Evolutionary conservation across 2,797 vertebrate species (phyloP).

Genomic region (Nyctibius grandis): DNA sequence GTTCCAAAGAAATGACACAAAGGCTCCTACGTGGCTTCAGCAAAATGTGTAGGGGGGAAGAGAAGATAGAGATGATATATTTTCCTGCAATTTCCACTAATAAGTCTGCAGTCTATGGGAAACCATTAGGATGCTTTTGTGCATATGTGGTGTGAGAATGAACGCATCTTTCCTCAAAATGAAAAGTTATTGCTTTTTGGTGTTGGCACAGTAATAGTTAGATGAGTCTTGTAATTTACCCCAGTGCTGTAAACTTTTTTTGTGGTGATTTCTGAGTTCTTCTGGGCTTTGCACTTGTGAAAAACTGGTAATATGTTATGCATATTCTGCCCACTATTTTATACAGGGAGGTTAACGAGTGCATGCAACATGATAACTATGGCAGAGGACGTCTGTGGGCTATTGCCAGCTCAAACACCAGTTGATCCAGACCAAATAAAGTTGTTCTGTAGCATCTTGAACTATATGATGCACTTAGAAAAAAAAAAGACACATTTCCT

Average conservation of each 20-base stretch:
- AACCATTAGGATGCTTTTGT: background rate
- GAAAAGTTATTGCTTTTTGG: background rate
- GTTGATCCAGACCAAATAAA: conserved; percentile 42
- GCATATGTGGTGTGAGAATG: background rate
- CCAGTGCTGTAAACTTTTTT: background rate
- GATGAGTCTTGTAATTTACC: background rate
- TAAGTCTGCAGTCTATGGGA: background rate
- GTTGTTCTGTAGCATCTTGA: conserved; percentile 21
- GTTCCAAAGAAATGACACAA: background rate
- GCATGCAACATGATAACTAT: conserved; percentile 17
- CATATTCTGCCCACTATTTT: conserved; percentile 5
- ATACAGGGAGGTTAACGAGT: conserved; percentile 13
- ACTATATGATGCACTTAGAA: background rate
- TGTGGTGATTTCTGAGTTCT: background rate
- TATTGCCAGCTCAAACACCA: conserved; percentile 48
- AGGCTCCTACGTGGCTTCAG: background rate
- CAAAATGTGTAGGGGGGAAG: background rate
- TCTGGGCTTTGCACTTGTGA: background rate
- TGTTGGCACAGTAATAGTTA: background rate
- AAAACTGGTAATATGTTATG: background rate
- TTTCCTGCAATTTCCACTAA: background rate
- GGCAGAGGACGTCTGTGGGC: background rate
- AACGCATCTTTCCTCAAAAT: background rate
- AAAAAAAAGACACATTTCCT: background rate
- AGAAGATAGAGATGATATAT: background rate